These are phyloP conservation scores for Epinotia demarniana DNA, from an alignment of 2,888 invertebrate species.

Conservation along the genomic window DNA sequence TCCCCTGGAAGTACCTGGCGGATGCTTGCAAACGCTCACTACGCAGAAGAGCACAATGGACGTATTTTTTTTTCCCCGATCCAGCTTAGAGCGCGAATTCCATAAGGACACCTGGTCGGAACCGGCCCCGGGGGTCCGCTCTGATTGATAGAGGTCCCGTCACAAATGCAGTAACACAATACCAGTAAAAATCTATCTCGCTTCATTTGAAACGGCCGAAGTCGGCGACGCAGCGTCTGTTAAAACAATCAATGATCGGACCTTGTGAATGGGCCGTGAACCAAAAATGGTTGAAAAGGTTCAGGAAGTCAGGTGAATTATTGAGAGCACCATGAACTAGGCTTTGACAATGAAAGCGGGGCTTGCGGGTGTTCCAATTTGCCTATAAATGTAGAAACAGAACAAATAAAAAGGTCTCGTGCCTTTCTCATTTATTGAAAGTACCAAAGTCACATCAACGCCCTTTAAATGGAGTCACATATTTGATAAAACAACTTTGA, in stretches of 20 bases:
- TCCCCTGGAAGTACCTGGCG: conserved; percentile 52
- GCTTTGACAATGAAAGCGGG: conserved; percentile 29
- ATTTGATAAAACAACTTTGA: neutral
- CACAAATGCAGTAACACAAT: conserved; percentile 66
- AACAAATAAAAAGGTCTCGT: neutral
- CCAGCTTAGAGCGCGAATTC: conserved; percentile 78
- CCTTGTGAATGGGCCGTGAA: conserved; percentile 78
- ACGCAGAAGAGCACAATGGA: conserved; percentile 79
- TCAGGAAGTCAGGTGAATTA: conserved; percentile 71
- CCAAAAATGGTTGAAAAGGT: conserved; percentile 72
- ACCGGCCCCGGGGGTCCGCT: conserved; percentile 80
- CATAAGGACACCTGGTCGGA: conserved; percentile 84
- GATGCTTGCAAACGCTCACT: conserved; percentile 63
- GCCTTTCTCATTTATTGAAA: neutral
- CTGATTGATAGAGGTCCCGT: conserved; percentile 81
- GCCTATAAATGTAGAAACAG: neutral
- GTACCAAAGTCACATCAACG: neutral
- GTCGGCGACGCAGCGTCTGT: conserved; percentile 80
- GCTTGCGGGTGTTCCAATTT: conserved; percentile 32
- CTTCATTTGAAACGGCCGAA: conserved; percentile 58
- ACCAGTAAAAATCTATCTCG: conserved; percentile 59
- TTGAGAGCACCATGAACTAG: conserved; percentile 52
- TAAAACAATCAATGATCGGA: conserved; percentile 84
- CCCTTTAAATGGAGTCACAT: neutral
- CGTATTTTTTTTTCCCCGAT: conserved; percentile 71